Percentiles rank a stretch among this genome's conserved stretches.
These are phyloP conservation scores for Armadillidium nasatum DNA, from an alignment of 1,140 invertebrate species.

Conservation along the genomic window DNA sequence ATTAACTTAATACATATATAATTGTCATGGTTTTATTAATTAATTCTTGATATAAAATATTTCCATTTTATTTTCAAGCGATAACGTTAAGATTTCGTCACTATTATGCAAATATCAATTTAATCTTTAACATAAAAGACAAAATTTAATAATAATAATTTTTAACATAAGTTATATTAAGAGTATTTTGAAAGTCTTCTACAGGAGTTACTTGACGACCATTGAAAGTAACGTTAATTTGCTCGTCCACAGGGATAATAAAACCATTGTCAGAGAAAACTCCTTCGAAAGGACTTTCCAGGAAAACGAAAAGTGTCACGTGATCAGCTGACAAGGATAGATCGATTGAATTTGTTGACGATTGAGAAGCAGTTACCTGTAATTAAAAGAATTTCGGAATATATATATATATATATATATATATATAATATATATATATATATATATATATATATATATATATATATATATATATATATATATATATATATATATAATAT, in stretches of 20 bases:
- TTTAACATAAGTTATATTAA: neutral
- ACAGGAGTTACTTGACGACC: neutral
- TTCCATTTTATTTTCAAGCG: no score
- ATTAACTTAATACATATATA: no score
- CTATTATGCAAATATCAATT: no score
- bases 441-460: slow-evolving; percentile 12
- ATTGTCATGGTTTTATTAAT: no score
- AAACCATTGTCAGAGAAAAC: slow-evolving; percentile 34
- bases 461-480: slow-evolving; percentile 24
- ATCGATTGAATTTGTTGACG: neutral
- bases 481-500: slow-evolving; percentile 22
- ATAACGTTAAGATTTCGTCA: no score
- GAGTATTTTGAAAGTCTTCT: neutral
- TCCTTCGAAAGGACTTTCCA: slow-evolving; percentile 26
- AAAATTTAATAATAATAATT: neutral
- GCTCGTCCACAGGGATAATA: neutral
- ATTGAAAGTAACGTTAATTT: neutral
- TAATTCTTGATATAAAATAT: no score
- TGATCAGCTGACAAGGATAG: slow-evolving; percentile 16
- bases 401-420: slow-evolving; percentile 12
- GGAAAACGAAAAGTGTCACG: slow-evolving; percentile 29
- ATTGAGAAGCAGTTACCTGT: slow-evolving; percentile 1
- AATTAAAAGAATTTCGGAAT: no score
- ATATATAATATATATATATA: slow-evolving; percentile 21
- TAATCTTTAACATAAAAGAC: neutral